Percentiles rank a stretch among this genome's conserved stretches.
Conservation (phyloP, 2,113 vertebrate genomes). For the Ciconia stormi region DNA sequence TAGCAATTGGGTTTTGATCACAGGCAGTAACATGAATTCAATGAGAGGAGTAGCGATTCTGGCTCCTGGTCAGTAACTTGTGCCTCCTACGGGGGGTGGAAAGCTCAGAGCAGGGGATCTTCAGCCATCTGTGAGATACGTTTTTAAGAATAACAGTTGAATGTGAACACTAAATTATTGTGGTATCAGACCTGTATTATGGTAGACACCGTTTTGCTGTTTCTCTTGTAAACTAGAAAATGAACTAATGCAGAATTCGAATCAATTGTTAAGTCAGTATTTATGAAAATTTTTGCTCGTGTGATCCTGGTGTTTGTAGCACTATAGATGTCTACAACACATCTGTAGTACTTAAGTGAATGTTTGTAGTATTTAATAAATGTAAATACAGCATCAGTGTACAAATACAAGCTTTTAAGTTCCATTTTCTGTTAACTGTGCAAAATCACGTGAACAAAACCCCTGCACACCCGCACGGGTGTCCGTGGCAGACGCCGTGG, state of each 20-base stretch:
- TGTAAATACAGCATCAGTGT: accelerated
- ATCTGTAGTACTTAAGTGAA: accelerated
- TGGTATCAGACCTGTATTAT: accelerated
- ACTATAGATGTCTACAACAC: accelerated
- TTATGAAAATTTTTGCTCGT: not conserved
- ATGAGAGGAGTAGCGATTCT: accelerated
- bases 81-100: accelerated
- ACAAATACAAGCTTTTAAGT: accelerated
- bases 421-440: accelerated
- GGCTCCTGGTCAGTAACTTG: accelerated
- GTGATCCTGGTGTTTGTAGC: not conserved
- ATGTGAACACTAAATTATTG: not conserved
- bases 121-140: accelerated
- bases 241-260: accelerated
- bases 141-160: not conserved
- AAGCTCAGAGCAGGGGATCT: not conserved
- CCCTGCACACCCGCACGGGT: accelerated
- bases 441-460: accelerated
- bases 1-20: accelerated
- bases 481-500: accelerated
- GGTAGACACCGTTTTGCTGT: not conserved
- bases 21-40: accelerated
- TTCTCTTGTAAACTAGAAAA: not conserved
- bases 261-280: not conserved
- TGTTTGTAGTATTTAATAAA: not conserved